These are phyloP conservation scores for Balaeniceps rex DNA, from an alignment of 2,113 vertebrate genomes.

Conservation along the genomic window DNA sequence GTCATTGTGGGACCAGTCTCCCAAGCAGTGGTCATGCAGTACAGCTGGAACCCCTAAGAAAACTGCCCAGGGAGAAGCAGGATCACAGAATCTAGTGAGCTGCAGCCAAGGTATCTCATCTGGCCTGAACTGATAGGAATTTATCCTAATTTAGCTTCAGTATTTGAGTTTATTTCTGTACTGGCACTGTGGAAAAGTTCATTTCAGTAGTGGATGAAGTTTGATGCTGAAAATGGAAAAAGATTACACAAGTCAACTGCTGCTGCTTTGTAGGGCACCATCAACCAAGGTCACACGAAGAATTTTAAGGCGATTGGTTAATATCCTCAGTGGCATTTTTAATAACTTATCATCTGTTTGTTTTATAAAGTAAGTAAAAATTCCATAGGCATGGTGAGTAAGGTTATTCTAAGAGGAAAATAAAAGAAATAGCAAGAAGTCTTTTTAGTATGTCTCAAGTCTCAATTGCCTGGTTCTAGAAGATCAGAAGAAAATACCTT, in stretches of 20 bases:
- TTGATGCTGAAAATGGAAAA: constrained; percentile 59
- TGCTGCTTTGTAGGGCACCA: neutral
- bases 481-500: neutral
- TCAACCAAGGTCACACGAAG: constrained; percentile 6
- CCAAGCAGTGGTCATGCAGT: neutral
- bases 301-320: neutral
- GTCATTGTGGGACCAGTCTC: neutral
- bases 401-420: neutral
- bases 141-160: constrained; percentile 12
- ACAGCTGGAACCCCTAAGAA: neutral
- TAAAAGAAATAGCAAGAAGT: neutral
- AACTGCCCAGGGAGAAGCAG: neutral
- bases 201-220: constrained; percentile 1
- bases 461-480: neutral
- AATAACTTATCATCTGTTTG: neutral
- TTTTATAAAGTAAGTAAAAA: neutral
- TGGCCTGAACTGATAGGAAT: neutral
- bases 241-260: constrained; percentile 23
- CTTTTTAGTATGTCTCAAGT: neutral
- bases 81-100: neutral
- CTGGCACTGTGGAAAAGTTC: neutral
- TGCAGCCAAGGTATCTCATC: neutral
- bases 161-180: constrained; percentile 55
- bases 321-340: neutral
- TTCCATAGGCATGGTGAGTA: neutral